Conservation (phyloP, 1,140 invertebrate species). For the Lasioglossum albipes region DNA sequence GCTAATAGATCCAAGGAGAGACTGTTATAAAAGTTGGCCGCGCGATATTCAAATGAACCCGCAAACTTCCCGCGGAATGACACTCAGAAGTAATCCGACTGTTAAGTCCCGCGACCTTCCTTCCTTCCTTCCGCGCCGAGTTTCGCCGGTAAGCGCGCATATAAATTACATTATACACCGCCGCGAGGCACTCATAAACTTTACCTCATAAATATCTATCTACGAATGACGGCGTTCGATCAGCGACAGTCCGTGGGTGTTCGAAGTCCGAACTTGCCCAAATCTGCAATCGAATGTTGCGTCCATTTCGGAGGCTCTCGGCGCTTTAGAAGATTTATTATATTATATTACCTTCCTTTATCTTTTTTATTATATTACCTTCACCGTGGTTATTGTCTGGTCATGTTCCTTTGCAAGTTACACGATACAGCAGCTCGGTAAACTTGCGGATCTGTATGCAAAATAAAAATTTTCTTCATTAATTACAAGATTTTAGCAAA, state of each 20-base stretch:
- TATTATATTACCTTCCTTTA: no score
- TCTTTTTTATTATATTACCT: no score
- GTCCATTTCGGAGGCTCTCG: no score
- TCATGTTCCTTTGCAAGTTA: no score
- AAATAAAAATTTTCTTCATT: no score
- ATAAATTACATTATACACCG: constrained; percentile 33
- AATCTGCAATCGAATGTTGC: no score
- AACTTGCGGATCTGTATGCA: no score
- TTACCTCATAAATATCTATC: background rate
- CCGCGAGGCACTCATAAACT: background rate
- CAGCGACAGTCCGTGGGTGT: background rate
- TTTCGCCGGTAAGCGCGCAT: constrained; percentile 29
- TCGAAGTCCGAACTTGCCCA: background rate
- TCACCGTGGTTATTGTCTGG: no score
- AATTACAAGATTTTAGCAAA: no score
- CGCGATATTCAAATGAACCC: constrained; percentile 36
- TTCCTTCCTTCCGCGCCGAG: constrained; percentile 22
- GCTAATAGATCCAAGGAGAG: constrained; percentile 1
- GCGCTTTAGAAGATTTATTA: no score
- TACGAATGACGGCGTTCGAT: background rate
- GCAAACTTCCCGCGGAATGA: constrained; percentile 10
- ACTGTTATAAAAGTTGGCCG: constrained; percentile 22
- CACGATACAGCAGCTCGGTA: no score
- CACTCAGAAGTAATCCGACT: constrained; percentile 25
- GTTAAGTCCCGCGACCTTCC: constrained; percentile 25